These are phyloP conservation scores for Thermophis baileyi DNA, from an alignment of 2,113 vertebrate genomes.

Conservation along the genomic window DNA sequence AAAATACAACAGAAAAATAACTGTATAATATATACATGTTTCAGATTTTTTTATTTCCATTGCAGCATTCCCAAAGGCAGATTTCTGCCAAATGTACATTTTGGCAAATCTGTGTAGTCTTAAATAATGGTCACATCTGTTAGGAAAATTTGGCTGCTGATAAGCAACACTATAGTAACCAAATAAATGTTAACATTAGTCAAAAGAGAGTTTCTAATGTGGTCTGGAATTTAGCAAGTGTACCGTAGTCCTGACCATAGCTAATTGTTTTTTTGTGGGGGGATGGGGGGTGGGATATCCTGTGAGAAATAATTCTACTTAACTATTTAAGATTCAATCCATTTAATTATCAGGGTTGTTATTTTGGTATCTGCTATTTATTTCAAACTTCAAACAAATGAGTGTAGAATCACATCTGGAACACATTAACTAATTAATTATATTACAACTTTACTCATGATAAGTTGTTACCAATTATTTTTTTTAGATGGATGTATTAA, in stretches of 20 bases:
- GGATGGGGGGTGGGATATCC: background rate
- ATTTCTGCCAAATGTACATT: slow-evolving; percentile 45
- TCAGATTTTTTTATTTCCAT: slow-evolving; percentile 20
- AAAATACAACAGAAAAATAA: background rate
- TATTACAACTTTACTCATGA: background rate
- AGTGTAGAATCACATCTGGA: background rate
- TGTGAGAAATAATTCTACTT: slow-evolving; percentile 28
- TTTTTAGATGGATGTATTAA: background rate
- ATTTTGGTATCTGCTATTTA: background rate
- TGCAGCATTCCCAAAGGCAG: slow-evolving; percentile 20
- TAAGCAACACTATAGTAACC: slow-evolving; percentile 35
- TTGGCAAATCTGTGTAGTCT: slow-evolving; percentile 42
- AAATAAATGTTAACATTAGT: slow-evolving; percentile 36
- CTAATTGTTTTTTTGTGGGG: background rate
- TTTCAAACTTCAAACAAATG: background rate
- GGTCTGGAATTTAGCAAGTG: slow-evolving; percentile 26
- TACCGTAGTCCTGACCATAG: slow-evolving; percentile 37
- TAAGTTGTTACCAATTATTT: background rate
- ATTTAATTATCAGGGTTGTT: background rate
- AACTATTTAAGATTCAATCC: slow-evolving; percentile 1
- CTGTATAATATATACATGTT: background rate
- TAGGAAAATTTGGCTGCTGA: slow-evolving; percentile 52
- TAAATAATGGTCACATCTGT: slow-evolving; percentile 49
- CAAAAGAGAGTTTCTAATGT: slow-evolving; percentile 34
- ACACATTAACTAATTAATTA: background rate